Conservation (phyloP, 2,113 vertebrate genomes). For the Siphamia tubifer region DNA sequence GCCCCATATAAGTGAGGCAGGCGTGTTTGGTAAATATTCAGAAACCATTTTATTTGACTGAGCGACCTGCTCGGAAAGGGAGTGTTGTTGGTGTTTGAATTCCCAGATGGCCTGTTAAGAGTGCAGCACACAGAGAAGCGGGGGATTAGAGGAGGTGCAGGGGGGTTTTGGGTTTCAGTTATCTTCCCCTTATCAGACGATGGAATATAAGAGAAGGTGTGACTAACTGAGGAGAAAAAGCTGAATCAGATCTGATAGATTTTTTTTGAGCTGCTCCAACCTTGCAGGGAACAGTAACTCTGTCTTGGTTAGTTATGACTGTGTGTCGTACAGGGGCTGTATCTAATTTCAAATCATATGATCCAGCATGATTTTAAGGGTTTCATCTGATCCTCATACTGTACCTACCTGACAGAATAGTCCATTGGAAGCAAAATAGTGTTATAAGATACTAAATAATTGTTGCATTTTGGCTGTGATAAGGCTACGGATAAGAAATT, state of each 20-base stretch:
- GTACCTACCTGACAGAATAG: too few relatives aligned
- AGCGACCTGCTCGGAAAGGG: slow-evolving; percentile 14
- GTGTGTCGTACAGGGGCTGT: background rate
- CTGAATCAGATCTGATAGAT: background rate
- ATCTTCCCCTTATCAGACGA: background rate
- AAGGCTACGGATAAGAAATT: too few relatives aligned
- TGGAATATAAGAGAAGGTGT: background rate
- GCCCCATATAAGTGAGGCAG: slow-evolving; percentile 28
- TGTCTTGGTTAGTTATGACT: background rate
- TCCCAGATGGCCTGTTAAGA: slow-evolving; percentile 32
- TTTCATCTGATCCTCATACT: too few relatives aligned
- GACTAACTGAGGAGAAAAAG: background rate
- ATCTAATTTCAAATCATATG: too few relatives aligned
- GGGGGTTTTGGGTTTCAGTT: background rate
- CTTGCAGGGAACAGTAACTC: background rate
- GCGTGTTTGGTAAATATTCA: slow-evolving; percentile 38
- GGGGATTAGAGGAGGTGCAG: background rate
- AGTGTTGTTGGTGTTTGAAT: slow-evolving; percentile 47
- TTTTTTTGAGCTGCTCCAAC: background rate
- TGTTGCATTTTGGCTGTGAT: too few relatives aligned
- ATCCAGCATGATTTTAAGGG: too few relatives aligned
- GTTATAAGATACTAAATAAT: too few relatives aligned
- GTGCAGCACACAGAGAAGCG: slow-evolving; percentile 8
- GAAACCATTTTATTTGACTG: slow-evolving; percentile 40
- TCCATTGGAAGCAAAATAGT: too few relatives aligned